phyloP scores from a whole-genome alignment of 2,888 invertebrate species.

The Andrena trimmerana region DNA sequence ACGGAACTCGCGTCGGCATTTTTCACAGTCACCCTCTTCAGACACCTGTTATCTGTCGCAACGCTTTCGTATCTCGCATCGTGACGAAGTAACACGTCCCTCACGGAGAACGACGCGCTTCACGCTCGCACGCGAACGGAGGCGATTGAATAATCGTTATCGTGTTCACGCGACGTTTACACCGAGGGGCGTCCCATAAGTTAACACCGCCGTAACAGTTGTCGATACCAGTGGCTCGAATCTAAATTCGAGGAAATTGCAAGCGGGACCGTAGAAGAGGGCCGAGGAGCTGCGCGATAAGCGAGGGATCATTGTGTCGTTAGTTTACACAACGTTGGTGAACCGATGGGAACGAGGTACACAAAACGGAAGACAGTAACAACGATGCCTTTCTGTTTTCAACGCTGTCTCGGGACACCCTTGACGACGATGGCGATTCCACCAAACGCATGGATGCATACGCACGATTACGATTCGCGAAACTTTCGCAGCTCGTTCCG shows the following conservation, averaged over 20 bases:
- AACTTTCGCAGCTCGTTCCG: too few species aligned
- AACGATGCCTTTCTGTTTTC: not conserved
- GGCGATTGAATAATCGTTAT: slow-evolving; percentile 19
- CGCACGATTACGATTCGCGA: too few species aligned
- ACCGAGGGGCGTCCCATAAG: not conserved
- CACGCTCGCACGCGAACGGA: not conserved
- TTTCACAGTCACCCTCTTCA: slow-evolving; percentile 1
- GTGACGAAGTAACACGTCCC: not conserved
- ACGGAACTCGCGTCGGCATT: not conserved
- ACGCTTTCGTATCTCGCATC: not conserved
- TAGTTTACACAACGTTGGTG: slow-evolving; percentile 1
- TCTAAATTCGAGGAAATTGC: slow-evolving; percentile 20
- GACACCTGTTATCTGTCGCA: slow-evolving; percentile 24
- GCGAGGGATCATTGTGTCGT: not conserved
- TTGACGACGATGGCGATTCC: not conserved
- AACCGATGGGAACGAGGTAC: not conserved
- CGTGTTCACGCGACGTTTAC: not conserved
- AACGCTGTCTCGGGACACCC: not conserved
- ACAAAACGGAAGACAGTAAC: not conserved
- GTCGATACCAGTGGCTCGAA: slow-evolving; percentile 20
- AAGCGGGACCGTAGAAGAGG: not conserved
- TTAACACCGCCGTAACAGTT: slow-evolving; percentile 16
- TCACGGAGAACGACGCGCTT: not conserved
- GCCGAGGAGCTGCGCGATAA: slow-evolving; percentile 1
- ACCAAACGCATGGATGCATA: too few species aligned